phyloP scores from a whole-genome alignment of 2,888 invertebrate species.

The Mythimna lalbum region DNA sequence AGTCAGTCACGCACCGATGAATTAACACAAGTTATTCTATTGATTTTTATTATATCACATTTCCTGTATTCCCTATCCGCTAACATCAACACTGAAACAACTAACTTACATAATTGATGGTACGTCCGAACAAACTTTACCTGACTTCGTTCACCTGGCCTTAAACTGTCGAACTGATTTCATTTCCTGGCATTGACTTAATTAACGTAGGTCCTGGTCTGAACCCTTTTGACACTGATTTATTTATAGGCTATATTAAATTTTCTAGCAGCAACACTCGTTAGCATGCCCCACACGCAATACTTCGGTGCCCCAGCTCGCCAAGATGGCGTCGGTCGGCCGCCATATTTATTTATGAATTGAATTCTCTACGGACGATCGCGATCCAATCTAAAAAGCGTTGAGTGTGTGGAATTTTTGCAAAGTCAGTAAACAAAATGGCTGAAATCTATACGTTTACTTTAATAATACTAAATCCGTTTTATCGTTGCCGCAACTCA shows the following conservation, averaged over 20 bases:
- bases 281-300: conserved; percentile 76
- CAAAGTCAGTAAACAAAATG: conserved; percentile 57
- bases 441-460: conserved; percentile 45
- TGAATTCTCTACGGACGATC: conserved; percentile 73
- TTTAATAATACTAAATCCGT: conserved; percentile 37
- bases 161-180: conserved; percentile 34
- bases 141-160: conserved; percentile 29
- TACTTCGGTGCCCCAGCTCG: conserved; percentile 57
- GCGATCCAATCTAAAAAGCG: conserved; percentile 73
- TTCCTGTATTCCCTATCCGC: conserved; percentile 6
- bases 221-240: conserved; percentile 57
- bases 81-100: conserved; percentile 15
- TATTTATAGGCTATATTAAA: conserved; percentile 59
- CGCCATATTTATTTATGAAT: conserved; percentile 81
- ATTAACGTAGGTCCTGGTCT: conserved; percentile 25
- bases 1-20: conserved; percentile 42
- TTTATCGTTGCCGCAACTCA: conserved; percentile 22
- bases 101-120: conserved; percentile 46
- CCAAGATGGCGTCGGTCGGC: conserved; percentile 73
- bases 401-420: conserved; percentile 60
- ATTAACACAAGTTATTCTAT: conserved; percentile 28
- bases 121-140: conserved; percentile 35
- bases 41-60: conserved; percentile 33
- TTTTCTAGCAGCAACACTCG: conserved; percentile 48
- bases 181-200: conserved; percentile 49